Percentiles rank a stretch among this genome's conserved stretches.
phyloP scores from a whole-genome alignment of 2,888 invertebrate species.

The Trissolcus japonicus region DNA sequence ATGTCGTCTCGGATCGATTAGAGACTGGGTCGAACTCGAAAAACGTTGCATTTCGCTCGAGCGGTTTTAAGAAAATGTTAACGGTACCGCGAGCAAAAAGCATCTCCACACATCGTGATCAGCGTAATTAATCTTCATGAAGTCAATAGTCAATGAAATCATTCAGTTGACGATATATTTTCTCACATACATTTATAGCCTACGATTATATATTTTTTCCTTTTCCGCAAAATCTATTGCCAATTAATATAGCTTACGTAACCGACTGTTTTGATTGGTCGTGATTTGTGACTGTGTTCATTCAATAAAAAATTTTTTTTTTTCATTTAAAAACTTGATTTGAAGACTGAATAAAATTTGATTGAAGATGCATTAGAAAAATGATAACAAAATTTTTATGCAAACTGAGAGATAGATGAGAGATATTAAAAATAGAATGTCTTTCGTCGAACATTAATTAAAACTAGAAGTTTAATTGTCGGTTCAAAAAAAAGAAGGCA shows the following conservation, averaged over 20 bases:
- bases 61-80: conserved; percentile 7
- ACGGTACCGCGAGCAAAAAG: conserved; percentile 33
- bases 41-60: too few relatives aligned
- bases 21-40: too few relatives aligned
- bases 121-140: conserved; percentile 36
- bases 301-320: too few relatives aligned
- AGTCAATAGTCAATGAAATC: conserved; percentile 33
- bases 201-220: not conserved
- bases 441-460: too few relatives aligned
- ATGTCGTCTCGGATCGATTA: conserved; percentile 14
- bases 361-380: too few relatives aligned
- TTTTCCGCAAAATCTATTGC: not conserved
- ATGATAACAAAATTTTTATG: too few relatives aligned
- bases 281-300: too few relatives aligned
- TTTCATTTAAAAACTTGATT: too few relatives aligned
- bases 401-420: too few relatives aligned
- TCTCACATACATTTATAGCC: conserved; percentile 11
- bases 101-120: not conserved
- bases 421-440: too few relatives aligned
- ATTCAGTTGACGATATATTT: conserved; percentile 10
- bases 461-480: too few relatives aligned
- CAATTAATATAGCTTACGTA: not conserved
- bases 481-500: not conserved
- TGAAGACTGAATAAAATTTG: too few relatives aligned
- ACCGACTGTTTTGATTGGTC: not conserved